Evolutionary conservation across 2,113 vertebrate species (phyloP).

Genomic region (Jaculus jaculus): DNA sequence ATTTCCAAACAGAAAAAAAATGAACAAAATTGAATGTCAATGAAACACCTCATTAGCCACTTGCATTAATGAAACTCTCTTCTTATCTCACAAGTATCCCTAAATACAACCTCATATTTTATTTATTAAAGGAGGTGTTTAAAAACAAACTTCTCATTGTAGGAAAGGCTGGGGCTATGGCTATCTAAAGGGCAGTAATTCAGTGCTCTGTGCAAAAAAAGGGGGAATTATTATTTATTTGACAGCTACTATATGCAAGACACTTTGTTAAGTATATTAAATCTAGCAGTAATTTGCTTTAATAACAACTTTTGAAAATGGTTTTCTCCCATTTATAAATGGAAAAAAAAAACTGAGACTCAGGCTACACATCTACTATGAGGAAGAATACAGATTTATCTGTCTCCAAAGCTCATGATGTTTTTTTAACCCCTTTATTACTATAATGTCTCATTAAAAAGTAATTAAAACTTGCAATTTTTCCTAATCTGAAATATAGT

Average conservation of each 20-base stretch:
- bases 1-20: not conserved
- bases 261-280: constrained; percentile 26
- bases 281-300: constrained; percentile 2
- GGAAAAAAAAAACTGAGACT: constrained; percentile 50
- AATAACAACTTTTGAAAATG: constrained; percentile 28
- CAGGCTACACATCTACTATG: not conserved
- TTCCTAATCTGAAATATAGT: not conserved
- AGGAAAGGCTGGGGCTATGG: not conserved
- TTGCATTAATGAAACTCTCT: constrained; percentile 46
- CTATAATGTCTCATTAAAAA: not conserved
- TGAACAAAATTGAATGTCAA: constrained; percentile 12
- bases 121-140: constrained; percentile 11
- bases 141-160: not conserved
- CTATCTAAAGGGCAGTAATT: not conserved
- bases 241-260: not conserved
- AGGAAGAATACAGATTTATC: constrained; percentile 16
- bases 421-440: constrained; percentile 49
- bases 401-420: not conserved
- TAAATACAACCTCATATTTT: constrained; percentile 43
- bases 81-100: not conserved
- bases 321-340: constrained; percentile 14
- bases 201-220: constrained; percentile 41
- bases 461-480: constrained; percentile 39
- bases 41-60: constrained; percentile 14
- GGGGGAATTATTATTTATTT: not conserved